These are phyloP conservation scores for Nibea coibor DNA, from an alignment of 2,113 vertebrate species.

Conservation along the genomic window DNA sequence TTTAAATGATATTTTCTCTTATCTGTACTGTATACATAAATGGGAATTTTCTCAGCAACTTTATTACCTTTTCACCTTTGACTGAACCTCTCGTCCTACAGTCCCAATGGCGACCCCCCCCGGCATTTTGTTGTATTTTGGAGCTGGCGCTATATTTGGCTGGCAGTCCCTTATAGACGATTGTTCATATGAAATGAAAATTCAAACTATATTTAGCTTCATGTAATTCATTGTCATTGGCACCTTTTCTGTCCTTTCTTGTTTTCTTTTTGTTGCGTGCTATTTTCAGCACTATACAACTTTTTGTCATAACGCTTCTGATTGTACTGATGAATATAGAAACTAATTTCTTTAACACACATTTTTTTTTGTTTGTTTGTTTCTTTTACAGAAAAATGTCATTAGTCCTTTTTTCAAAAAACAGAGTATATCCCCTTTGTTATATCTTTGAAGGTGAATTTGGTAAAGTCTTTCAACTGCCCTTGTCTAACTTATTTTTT, in stretches of 20 bases:
- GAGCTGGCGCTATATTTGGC: constrained; percentile 72
- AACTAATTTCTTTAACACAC: constrained; percentile 67
- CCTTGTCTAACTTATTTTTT: constrained; percentile 74
- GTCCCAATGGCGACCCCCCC: constrained; percentile 72
- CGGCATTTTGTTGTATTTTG: constrained; percentile 60
- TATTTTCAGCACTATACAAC: constrained; percentile 66
- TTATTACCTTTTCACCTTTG: constrained; percentile 58
- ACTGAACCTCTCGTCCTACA: constrained; percentile 68
- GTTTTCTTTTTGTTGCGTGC: constrained; percentile 60
- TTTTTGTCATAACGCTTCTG: constrained; percentile 66
- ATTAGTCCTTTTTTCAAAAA: constrained; percentile 33
- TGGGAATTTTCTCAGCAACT: constrained; percentile 68
- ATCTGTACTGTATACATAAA: constrained; percentile 64
- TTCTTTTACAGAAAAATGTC: constrained; percentile 44
- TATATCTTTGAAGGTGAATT: constrained; percentile 41
- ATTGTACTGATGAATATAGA: constrained; percentile 79
- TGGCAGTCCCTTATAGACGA: constrained; percentile 70
- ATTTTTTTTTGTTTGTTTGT: constrained; percentile 42
- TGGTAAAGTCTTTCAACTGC: constrained; percentile 43
- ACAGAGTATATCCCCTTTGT: constrained; percentile 23
- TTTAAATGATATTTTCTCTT: constrained; percentile 27
- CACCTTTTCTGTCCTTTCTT: constrained; percentile 73
- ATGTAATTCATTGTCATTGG: constrained; percentile 70
- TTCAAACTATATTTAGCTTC: constrained; percentile 70
- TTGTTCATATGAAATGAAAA: constrained; percentile 76